Base-by-base conservation (phyloP, 2,797 vertebrate species). In the Euthynnus affinis region DNA sequence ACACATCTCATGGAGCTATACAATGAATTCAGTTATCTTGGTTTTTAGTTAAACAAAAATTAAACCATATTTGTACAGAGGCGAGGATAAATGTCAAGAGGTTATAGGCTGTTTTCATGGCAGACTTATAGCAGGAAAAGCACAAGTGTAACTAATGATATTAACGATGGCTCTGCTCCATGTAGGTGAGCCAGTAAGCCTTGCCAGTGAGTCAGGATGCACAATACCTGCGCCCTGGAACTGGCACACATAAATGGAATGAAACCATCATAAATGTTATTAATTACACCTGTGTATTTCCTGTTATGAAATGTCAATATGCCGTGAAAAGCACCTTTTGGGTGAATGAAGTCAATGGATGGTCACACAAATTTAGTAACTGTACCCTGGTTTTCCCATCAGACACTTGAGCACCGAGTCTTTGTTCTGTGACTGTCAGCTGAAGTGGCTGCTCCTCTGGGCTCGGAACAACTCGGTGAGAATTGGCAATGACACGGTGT, bases 391-490 rank as follows among this genome's bases (percentile, higher is more conserved):
- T 78, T 12, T 74, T 82, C 81, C 78, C 81, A 42, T 8, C 82
- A 98, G 97, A 72, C 96, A 96, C 87, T 96, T 98, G 89, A 93
- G 92, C 85, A 96, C 96, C 0, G 97, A 98, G 83, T 96, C 94
- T 3, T 92, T 98, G 78, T 96, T 96, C 85, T 98, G 97, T 87
- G 97, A 98, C 94, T 98, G 97, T 83, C 97, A 97, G 91, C 93
- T 98, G 27, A 94, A 89, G 74, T 97, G 97, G 97, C 82, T 98
- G 73, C 90, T 96, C 79, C 88, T 93, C 14, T 98, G 97, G 97
- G 93, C 95, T 70, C 94, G 91, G 56, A 91, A 90, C 29, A 91
- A 93, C 74, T 94, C 94, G 0, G 95, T 97, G 79, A 95, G 94
- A 61, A 95, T 98, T 20, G 94, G 94, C 0, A 97, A 98, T 59